Percentiles rank a stretch among this genome's conserved stretches.
Evolutionary conservation across 2,113 vertebrate genomes (phyloP).

Genomic region (Osmerus mordax): DNA sequence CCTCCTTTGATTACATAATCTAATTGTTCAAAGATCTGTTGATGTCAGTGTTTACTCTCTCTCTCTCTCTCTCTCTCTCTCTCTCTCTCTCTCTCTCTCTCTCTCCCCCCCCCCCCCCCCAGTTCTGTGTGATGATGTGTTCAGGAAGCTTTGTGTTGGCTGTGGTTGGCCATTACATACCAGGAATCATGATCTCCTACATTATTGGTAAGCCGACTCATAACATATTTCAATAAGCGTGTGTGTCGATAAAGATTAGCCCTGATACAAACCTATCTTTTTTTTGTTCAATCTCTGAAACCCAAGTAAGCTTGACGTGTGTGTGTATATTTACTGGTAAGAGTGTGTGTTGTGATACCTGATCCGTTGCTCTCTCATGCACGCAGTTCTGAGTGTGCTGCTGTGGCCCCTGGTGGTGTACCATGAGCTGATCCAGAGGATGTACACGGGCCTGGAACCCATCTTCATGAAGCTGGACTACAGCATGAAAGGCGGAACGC

Average conservation of each 20-base stretch:
- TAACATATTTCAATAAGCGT: neutral
- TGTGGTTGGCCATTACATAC: slow-evolving; percentile 92
- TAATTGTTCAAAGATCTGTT: neutral
- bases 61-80: neutral
- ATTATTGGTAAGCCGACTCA: slow-evolving; percentile 84
- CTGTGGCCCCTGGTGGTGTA: slow-evolving; percentile 97
- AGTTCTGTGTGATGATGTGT: slow-evolving; percentile 93
- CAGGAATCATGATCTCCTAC: slow-evolving; percentile 98
- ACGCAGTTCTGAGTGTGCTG: slow-evolving; percentile 88
- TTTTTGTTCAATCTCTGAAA: too few species aligned
- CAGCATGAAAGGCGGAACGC: slow-evolving; percentile 95
- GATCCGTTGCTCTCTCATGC: neutral
- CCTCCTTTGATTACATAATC: too few species aligned
- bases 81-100: neutral
- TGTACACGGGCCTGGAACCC: slow-evolving; percentile 96
- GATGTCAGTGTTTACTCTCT: neutral
- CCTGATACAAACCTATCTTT: too few species aligned
- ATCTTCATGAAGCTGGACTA: slow-evolving; percentile 99
- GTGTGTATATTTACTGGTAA: neutral
- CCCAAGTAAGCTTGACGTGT: neutral
- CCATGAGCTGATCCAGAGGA: slow-evolving; percentile 95
- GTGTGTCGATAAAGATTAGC: neutral
- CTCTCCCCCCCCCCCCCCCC: slow-evolving; percentile 42
- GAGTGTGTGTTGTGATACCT: too few species aligned
- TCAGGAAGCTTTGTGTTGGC: slow-evolving; percentile 83